These are phyloP conservation scores for Netelia fuscicornis DNA, from an alignment of 2,888 invertebrate species.

Conservation along the genomic window DNA sequence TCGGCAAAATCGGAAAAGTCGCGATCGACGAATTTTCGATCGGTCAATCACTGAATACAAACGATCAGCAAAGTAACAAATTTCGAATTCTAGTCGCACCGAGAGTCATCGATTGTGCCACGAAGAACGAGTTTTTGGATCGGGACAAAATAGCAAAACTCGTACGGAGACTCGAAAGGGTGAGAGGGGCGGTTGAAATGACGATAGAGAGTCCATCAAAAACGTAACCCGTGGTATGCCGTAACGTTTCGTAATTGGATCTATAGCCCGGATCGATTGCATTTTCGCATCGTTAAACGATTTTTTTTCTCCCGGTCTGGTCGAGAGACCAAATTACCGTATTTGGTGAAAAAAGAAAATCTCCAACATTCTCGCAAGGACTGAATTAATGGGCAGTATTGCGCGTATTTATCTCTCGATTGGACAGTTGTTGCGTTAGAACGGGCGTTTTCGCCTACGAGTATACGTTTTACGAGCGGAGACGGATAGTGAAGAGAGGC, in stretches of 20 bases:
- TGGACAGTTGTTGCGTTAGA: conserved; percentile 61
- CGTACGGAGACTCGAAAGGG: not conserved
- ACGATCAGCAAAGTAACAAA: conserved; percentile 3
- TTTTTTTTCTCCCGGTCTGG: conserved; percentile 59
- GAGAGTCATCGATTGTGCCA: conserved; percentile 35
- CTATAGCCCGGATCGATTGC: conserved; percentile 78
- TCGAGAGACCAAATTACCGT: conserved; percentile 72
- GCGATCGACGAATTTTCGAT: not conserved
- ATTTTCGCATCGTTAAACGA: conserved; percentile 76
- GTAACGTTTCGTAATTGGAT: conserved; percentile 82
- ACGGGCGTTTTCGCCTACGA: conserved; percentile 11
- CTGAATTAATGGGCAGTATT: conserved; percentile 70
- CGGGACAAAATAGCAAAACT: conserved; percentile 42
- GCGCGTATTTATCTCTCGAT: conserved; percentile 62
- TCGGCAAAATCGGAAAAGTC: not conserved
- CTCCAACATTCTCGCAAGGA: conserved; percentile 39
- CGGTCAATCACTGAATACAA: not conserved
- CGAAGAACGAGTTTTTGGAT: conserved; percentile 41
- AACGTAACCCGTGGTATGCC: conserved; percentile 69
- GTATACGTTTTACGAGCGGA: not conserved
- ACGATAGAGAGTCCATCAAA: conserved; percentile 11
- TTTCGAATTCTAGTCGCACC: conserved; percentile 42
- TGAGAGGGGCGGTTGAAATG: conserved; percentile 13
- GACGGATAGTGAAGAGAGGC: not conserved
- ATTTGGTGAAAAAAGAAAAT: conserved; percentile 78